phyloP scores from a whole-genome alignment of 2,113 vertebrate genomes.

The Hystrix cristata region DNA sequence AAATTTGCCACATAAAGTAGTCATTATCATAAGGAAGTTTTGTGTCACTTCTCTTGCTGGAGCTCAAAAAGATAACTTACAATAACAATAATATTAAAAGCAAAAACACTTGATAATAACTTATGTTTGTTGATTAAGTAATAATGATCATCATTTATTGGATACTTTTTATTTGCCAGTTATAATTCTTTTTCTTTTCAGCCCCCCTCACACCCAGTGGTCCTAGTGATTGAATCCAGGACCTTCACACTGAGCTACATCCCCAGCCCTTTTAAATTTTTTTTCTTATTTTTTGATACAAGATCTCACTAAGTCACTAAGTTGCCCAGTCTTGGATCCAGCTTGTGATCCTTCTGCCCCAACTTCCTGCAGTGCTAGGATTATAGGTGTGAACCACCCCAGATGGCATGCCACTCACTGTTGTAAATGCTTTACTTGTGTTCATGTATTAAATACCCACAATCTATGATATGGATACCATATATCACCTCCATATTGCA shows the following conservation, averaged over 20 bases:
- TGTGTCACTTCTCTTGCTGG: not conserved
- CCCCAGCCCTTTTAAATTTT: not conserved
- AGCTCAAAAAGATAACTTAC: not conserved
- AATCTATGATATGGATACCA: not conserved
- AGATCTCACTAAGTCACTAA: not conserved
- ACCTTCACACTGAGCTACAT: not conserved
- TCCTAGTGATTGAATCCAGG: not conserved
- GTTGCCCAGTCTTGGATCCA: not conserved
- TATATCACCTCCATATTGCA: not conserved
- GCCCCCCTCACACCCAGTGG: not conserved
- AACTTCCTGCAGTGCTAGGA: not conserved
- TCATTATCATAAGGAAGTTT: not conserved
- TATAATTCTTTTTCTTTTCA: not conserved
- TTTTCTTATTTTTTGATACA: not conserved
- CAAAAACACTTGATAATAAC: not conserved
- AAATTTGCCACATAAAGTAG: not conserved
- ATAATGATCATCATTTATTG: not conserved
- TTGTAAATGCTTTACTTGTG: not conserved
- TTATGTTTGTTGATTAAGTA: not conserved
- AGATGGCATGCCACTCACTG: not conserved
- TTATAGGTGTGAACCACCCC: not conserved
- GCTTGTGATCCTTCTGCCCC: not conserved
- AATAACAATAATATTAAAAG: not conserved
- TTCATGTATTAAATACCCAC: not conserved
- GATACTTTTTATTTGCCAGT: not conserved